Evolutionary conservation across 2,888 invertebrate species (phyloP), one percentile per base, ranked within the genome.

Genomic region (Amphipoea lucens): DNA sequence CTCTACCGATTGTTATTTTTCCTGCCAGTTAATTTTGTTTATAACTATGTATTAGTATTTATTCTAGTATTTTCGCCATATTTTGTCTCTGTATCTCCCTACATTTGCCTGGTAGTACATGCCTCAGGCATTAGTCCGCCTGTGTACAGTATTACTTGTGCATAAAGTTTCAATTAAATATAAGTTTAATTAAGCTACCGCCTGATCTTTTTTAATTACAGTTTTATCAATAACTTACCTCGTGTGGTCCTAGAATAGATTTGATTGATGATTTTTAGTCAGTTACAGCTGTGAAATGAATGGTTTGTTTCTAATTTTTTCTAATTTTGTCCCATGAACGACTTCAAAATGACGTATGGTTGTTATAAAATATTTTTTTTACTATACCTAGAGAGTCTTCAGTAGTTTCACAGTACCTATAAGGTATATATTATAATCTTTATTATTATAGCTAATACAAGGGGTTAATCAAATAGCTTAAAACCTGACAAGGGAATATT

Each of bases 241-340:
- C 79, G 69, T 57, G 69, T 48, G 4, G 9, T 40, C 1, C 69
- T 29, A 45, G 42, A 65, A 79, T 57, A 65, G 40, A 78, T 29
- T 23, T 77, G 57, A 77, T 78, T 76, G 66, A 78, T 78, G 36
- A 14, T n/a, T 23, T 36, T 20, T 6, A 4, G 2, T 23, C 14
- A 4, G 3, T 14, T 20, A 45, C 17, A 45, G 20, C 4, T 66
- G n/a, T 9, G 14, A 36, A 76, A 65, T n/a, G 1, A 65, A 54
- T 17, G 6, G n/a, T n/a, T 40, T 40, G 54, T 54, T 54, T 51
- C 4, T 42, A 63, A 9, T 45, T 36, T 54, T 54, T 54, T 51
- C 4, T 42, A 63, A 9, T 45, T 36, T 54, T 20, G 7, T 23
- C 20, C 14, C 5, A 20, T 40, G 17, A 23, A 23, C 23, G 12